Conservation (phyloP, 2,113 vertebrate genomes). For the Rhadina sibilatrix region DNA sequence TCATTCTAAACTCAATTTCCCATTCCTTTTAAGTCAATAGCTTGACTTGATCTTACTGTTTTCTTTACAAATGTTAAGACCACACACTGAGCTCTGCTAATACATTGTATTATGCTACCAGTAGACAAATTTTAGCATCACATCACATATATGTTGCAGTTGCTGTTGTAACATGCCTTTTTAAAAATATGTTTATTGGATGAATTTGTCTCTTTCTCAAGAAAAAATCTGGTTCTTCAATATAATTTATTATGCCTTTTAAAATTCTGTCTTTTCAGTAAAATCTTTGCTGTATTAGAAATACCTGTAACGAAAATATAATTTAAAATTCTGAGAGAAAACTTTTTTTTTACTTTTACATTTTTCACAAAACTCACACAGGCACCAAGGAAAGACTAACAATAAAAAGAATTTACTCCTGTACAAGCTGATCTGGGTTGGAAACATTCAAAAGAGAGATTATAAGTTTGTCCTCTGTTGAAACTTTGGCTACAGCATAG, state of each 20-base stretch:
- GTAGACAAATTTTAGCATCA: slow-evolving; percentile 73
- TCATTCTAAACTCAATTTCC: slow-evolving; percentile 17
- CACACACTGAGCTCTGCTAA: slow-evolving; percentile 71
- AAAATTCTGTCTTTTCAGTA: slow-evolving; percentile 75
- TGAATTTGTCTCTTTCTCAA: slow-evolving; percentile 73
- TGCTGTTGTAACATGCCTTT: slow-evolving; percentile 74
- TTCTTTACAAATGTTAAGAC: slow-evolving; percentile 68
- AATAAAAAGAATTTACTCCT: slow-evolving; percentile 72
- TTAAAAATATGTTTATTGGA: slow-evolving; percentile 80
- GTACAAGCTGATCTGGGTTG: slow-evolving; percentile 65
- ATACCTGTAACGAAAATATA: slow-evolving; percentile 84
- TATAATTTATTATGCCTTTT: slow-evolving; percentile 76
- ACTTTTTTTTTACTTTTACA: slow-evolving; percentile 58
- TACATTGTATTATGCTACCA: slow-evolving; percentile 68
- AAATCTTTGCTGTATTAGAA: slow-evolving; percentile 79
- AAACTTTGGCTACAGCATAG: slow-evolving; percentile 55
- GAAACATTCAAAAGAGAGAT: slow-evolving; percentile 70
- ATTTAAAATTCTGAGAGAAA: slow-evolving; percentile 76
- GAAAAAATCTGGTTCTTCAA: slow-evolving; percentile 73
- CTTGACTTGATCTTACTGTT: not conserved
- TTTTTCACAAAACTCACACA: slow-evolving; percentile 76
- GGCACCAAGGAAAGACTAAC: slow-evolving; percentile 72
- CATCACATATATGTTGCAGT: slow-evolving; percentile 69
- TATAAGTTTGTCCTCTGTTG: slow-evolving; percentile 50
- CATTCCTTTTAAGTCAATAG: not conserved